Conservation (phyloP, 2,113 vertebrate genomes). For the Diadophis punctatus region DNA sequence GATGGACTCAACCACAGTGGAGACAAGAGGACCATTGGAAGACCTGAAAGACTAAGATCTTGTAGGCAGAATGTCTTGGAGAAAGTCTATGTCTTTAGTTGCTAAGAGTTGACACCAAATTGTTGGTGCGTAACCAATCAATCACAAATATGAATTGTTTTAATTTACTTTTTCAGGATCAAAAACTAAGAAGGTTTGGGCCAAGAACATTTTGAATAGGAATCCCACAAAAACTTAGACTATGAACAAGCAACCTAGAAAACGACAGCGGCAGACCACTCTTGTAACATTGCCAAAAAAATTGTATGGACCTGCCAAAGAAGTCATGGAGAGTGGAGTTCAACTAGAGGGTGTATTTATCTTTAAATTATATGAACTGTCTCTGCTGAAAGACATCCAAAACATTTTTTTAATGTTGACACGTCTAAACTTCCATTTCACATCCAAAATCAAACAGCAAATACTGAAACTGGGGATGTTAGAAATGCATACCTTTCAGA, state of each 20-base stretch:
- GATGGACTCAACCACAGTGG: not conserved
- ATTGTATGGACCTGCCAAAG: not conserved
- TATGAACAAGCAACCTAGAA: not conserved
- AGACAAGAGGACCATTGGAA: not conserved
- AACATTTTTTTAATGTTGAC: not conserved
- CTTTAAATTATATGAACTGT: not conserved
- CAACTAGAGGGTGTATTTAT: not conserved
- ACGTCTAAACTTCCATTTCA: not conserved
- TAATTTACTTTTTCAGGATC: not conserved
- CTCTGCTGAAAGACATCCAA: not conserved
- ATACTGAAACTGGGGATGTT: not conserved
- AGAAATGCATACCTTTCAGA: not conserved
- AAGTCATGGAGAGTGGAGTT: not conserved
- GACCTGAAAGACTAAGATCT: not conserved
- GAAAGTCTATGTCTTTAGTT: not conserved
- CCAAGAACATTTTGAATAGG: not conserved
- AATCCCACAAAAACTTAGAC: not conserved
- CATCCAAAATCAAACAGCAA: not conserved
- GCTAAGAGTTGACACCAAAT: not conserved
- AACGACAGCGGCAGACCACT: not conserved
- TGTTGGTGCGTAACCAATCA: not conserved
- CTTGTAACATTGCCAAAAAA: not conserved
- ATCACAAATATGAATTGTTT: not conserved
- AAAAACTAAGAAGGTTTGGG: not conserved
- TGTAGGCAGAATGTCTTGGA: not conserved